Percentiles rank a stretch among this genome's conserved stretches.
Evolutionary conservation across 1,140 invertebrate genomes (phyloP).

Genomic region (Drosophila orena): DNA sequence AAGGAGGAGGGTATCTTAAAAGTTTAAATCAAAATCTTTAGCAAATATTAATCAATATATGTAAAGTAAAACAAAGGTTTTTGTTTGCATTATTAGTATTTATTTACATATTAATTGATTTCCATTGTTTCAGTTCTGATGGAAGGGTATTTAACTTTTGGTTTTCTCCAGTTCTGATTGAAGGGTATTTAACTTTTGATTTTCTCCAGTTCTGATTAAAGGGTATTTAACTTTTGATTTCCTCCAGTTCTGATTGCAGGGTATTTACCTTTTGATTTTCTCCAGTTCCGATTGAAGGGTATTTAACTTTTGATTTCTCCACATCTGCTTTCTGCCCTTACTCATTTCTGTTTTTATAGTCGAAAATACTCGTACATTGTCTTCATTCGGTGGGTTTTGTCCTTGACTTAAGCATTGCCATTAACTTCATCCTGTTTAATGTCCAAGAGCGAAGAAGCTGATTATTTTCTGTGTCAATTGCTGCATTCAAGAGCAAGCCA

Average conservation of each 20-base stretch:
- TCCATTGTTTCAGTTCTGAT: too few relatives aligned
- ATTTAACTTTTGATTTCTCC: slow-evolving; percentile 15
- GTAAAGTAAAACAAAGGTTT: not conserved
- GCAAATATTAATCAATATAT: not conserved
- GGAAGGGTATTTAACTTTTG: not conserved
- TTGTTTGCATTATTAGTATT: too few relatives aligned
- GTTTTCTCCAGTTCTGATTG: too few relatives aligned
- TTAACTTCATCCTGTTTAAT: slow-evolving; percentile 62
- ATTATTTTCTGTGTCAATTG: slow-evolving; percentile 64
- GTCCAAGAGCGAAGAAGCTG: slow-evolving; percentile 25
- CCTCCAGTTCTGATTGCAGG: too few relatives aligned
- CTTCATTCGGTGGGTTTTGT: slow-evolving; percentile 20
- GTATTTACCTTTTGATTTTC: not conserved
- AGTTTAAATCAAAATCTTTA: too few relatives aligned
- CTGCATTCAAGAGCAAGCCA: slow-evolving; percentile 47
- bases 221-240: too few relatives aligned
- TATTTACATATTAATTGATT: not conserved
- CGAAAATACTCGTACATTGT: slow-evolving; percentile 33
- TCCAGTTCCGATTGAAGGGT: not conserved
- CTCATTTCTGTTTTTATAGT: slow-evolving; percentile 27
- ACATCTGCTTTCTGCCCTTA: not conserved
- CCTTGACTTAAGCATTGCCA: slow-evolving; percentile 57
- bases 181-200: slow-evolving; percentile 26
- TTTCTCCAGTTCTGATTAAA: too few relatives aligned
- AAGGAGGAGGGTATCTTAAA: not conserved